Evolutionary conservation across 92 coral and sea anemone genomes (phyloP), one percentile per base, ranked within the genome.

Genomic region (Actinostola sp.): DNA sequence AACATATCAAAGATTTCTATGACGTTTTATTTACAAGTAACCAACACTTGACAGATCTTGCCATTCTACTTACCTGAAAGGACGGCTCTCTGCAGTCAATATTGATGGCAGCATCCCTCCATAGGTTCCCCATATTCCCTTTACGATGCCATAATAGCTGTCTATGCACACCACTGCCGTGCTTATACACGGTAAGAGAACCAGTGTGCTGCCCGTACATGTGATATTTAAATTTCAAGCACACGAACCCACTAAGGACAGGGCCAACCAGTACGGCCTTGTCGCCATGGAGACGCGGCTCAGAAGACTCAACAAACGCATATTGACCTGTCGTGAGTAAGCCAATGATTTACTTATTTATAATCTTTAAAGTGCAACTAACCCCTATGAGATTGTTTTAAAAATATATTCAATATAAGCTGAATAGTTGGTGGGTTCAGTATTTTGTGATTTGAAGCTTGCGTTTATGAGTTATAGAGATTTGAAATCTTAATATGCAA

Each of bases 141-240:
- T 63, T 76, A 62, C 82, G 86, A 57, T 54, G 80, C 99, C 99
- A 95, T 4, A 75, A 21, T 42, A 31, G 56, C 12, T 36, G 72
- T 54, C 81, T 41, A 11, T 25, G 66, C 2, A 88, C 84, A 13
- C 89, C 79, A 27, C 72, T 52, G 45, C 92, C 93, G 52, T 72
- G 90, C 63, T 89, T 79, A 63, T 88, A 86, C 11, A 95, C 83
- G 50, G 82, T 68, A 3, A 95, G 80, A 11, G 93, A 77, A 29
- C 96, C 99, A 15, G 77, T 70, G 53, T 95, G 88, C 39, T 61
- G 79, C 1, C 99, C 98, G 61, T 79, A 74, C 98, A 94, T 88
- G 81, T 94, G 95, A 49, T 94, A 94, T 67, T 88, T 88, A 67
- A 94, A 94, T 16, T 79, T 89, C 84, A 94, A 48, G 33, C 92